A percentile compares a stretch with the other conserved stretches of the same genome.
phyloP scores from a whole-genome alignment of 2,888 invertebrate species.

The Cephus pulcher region DNA sequence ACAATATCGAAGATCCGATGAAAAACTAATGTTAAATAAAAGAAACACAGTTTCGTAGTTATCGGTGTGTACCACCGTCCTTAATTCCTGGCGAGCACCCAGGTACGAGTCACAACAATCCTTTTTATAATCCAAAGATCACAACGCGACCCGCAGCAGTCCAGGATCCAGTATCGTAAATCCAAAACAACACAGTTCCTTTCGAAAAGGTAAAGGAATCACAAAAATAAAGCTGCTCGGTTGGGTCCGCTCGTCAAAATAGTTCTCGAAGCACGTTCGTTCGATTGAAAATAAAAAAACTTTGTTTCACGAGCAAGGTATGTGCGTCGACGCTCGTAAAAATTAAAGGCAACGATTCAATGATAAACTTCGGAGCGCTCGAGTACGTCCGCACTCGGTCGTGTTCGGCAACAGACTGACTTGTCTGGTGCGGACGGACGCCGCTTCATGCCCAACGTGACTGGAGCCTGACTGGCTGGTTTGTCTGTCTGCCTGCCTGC shows the following conservation, averaged over 20 bases:
- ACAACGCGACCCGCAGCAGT: background rate
- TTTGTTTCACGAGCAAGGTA: background rate
- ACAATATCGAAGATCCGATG: background rate
- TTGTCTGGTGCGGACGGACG: slow-evolving; percentile 37
- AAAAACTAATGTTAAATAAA: background rate
- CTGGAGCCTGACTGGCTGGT: slow-evolving; percentile 33
- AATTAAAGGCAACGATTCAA: background rate
- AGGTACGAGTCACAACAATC: background rate
- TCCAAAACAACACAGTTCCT: background rate
- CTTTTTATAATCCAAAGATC: background rate
- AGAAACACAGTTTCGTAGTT: background rate
- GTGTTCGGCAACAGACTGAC: slow-evolving; percentile 54
- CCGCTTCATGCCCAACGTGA: slow-evolving; percentile 32
- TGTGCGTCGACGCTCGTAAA: background rate
- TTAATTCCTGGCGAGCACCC: background rate
- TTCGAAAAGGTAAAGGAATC: background rate
- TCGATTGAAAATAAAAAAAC: background rate
- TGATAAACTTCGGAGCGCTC: background rate
- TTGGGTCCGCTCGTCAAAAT: background rate
- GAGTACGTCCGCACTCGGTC: slow-evolving; percentile 29
- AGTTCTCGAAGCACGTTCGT: background rate
- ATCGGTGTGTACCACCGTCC: background rate
- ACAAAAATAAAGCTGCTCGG: background rate
- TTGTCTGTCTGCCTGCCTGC: background rate
- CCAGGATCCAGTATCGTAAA: background rate